Conservation (phyloP, 2,888 invertebrate species). For the Rhamnusium bicolor region DNA sequence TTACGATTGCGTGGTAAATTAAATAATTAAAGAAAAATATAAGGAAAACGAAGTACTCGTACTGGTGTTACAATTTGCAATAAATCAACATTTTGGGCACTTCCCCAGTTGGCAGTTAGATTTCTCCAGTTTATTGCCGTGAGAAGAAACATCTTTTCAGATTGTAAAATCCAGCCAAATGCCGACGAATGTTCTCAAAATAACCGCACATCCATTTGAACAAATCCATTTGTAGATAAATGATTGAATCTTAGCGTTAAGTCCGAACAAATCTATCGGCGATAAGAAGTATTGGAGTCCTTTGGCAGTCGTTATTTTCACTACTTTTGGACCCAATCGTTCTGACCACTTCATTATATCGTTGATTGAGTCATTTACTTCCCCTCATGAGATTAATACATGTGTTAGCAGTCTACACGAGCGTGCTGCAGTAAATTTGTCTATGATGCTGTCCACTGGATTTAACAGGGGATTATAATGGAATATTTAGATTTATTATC, state of each 20-base stretch:
- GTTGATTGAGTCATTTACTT: slow-evolving; percentile 70
- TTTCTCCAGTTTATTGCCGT: slow-evolving; percentile 61
- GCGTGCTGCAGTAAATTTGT: slow-evolving; percentile 45
- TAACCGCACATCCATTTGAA: slow-evolving; percentile 40
- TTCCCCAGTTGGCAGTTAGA: slow-evolving; percentile 51
- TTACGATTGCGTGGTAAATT: slow-evolving; percentile 46
- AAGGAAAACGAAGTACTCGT: slow-evolving; percentile 38
- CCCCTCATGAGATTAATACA: slow-evolving; percentile 69
- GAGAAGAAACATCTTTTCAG: slow-evolving; percentile 61
- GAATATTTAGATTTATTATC: slow-evolving; percentile 59
- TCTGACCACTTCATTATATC: slow-evolving; percentile 69
- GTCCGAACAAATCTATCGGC: slow-evolving; percentile 63
- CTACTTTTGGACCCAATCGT: slow-evolving; percentile 62
- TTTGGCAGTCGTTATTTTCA: slow-evolving; percentile 61
- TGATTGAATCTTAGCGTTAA: slow-evolving; percentile 58
- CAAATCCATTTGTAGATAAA: slow-evolving; percentile 59
- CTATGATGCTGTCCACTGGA: slow-evolving; percentile 45
- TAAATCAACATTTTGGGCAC: slow-evolving; percentile 64
- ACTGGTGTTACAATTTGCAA: slow-evolving; percentile 57
- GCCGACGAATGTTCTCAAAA: slow-evolving; percentile 48
- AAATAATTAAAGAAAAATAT: slow-evolving; percentile 31
- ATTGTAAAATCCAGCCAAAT: slow-evolving; percentile 60
- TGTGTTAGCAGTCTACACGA: slow-evolving; percentile 61
- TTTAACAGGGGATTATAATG: slow-evolving; percentile 53
- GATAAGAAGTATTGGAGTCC: slow-evolving; percentile 67